phyloP scores from a whole-genome alignment of 2,113 vertebrate genomes.

The Equus quagga region DNA sequence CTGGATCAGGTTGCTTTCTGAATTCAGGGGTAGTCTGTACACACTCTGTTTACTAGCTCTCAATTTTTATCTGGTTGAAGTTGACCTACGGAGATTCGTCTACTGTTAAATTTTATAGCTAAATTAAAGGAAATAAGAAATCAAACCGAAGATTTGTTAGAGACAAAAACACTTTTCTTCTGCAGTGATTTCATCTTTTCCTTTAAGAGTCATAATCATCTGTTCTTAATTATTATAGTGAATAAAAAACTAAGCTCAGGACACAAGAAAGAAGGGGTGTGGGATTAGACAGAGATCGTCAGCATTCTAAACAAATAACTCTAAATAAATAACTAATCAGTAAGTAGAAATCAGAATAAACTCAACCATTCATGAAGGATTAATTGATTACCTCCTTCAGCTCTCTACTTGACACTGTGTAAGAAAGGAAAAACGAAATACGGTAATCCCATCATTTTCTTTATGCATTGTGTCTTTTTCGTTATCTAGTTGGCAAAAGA shows the following conservation, averaged over 20 bases:
- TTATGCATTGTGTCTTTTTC: not conserved
- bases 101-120: not conserved
- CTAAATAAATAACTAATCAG: not conserved
- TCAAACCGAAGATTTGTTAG: not conserved
- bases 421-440: not conserved
- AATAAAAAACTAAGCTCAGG: not conserved
- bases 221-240: not conserved
- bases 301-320: not conserved
- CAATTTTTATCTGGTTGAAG: conserved; percentile 14
- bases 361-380: not conserved
- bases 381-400: not conserved
- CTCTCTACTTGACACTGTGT: not conserved
- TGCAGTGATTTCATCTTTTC: not conserved
- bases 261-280: not conserved
- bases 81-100: not conserved
- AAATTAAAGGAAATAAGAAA: conserved; percentile 41
- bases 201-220: not conserved
- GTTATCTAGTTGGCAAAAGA: not conserved
- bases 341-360: not conserved
- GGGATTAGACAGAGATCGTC: not conserved
- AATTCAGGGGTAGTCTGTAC: not conserved
- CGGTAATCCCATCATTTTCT: not conserved
- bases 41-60: not conserved
- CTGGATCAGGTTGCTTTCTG: not conserved
- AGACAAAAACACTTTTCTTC: not conserved